phyloP scores from a whole-genome alignment of 2,888 invertebrate genomes.

The Hydrotaea cyrtoneurina region DNA sequence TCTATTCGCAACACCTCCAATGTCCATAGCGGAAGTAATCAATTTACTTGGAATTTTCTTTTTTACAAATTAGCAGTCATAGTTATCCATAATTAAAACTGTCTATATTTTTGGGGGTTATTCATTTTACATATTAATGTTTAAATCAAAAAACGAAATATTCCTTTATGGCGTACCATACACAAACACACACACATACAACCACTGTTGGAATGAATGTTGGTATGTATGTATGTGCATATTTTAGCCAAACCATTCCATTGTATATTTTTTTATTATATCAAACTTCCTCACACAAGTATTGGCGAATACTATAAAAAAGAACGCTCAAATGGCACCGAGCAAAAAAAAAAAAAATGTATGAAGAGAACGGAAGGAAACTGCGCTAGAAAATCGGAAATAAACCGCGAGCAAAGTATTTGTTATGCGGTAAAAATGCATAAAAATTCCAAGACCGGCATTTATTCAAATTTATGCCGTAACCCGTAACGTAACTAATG shows the following conservation, averaged over 20 bases:
- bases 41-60: slow-evolving; percentile 25
- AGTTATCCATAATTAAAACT: slow-evolving; percentile 36
- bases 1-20: background rate
- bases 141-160: slow-evolving; percentile 25
- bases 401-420: slow-evolving; percentile 68
- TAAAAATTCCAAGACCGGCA: slow-evolving; percentile 81
- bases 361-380: slow-evolving; percentile 68
- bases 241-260: slow-evolving; percentile 24
- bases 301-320: slow-evolving; percentile 30
- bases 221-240: background rate
- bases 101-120: slow-evolving; percentile 26
- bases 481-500: slow-evolving; percentile 73
- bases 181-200: background rate
- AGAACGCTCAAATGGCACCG: slow-evolving; percentile 31
- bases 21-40: slow-evolving; percentile 16
- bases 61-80: slow-evolving; percentile 11
- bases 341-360: slow-evolving; percentile 52
- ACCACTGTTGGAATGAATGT: background rate
- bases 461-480: slow-evolving; percentile 81
- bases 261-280: slow-evolving; percentile 9
- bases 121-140: slow-evolving; percentile 2
- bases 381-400: slow-evolving; percentile 68
- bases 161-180: background rate
- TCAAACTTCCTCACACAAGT: background rate
- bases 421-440: slow-evolving; percentile 74